A percentile compares a stretch with the other conserved stretches of the same genome.
Evolutionary conservation across 2,113 vertebrate genomes (phyloP).

Genomic region (Platysternon megacephalum): DNA sequence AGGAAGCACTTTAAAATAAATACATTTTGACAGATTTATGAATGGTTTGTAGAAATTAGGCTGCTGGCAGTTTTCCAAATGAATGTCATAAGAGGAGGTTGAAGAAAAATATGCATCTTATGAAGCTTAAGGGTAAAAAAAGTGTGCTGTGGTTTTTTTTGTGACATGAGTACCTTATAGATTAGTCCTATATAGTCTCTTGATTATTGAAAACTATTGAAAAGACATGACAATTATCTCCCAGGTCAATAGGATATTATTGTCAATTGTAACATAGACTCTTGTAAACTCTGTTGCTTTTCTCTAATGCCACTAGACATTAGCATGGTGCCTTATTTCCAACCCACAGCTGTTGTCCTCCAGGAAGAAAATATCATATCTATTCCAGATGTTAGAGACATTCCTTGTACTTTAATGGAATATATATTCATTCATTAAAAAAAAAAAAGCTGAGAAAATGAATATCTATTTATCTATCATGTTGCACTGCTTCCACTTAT

Average conservation of each 20-base stretch:
- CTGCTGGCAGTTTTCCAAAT: constrained; percentile 9
- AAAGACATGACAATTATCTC: neutral
- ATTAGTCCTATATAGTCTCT: neutral
- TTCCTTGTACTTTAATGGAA: neutral
- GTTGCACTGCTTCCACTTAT: neutral
- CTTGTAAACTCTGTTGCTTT: neutral
- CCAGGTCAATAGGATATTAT: neutral
- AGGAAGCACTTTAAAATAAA: constrained; percentile 43
- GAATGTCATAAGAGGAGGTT: neutral
- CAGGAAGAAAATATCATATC: neutral
- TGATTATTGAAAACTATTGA: neutral
- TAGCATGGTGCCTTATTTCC: neutral
- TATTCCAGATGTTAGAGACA: neutral
- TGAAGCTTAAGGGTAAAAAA: neutral
- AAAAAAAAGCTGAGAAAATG: neutral
- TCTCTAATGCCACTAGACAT: neutral
- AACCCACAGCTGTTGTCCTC: neutral
- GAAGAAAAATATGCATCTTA: neutral
- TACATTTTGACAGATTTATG: constrained; percentile 22
- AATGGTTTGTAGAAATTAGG: constrained; percentile 18
- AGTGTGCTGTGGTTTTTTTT: neutral
- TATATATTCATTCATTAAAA: neutral
- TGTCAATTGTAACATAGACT: neutral
- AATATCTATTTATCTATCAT: neutral
- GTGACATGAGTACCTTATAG: neutral